Base-by-base conservation (phyloP, 2,888 invertebrate genomes). In the Drosophila birchii region DNA sequence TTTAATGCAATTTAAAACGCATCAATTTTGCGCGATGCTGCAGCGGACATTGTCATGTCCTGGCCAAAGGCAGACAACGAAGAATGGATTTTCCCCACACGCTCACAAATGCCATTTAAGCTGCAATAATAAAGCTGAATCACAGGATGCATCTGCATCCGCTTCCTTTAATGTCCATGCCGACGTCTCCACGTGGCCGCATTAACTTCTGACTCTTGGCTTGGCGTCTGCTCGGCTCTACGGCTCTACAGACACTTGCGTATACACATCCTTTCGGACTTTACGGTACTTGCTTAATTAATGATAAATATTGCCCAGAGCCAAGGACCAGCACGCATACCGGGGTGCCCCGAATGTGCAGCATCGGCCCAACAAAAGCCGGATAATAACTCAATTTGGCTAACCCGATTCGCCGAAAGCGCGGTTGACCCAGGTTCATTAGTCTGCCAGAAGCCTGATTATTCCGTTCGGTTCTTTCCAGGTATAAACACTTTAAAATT, bases 1-100 rank as follows among this genome's bases (percentile, higher is more conserved):
- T 79, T 84, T 76, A 78, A 78, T 84, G 75, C 67, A 71, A 76
- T 80, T 86, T 81, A 81, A 85, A 80, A 79, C 70, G 63, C 78
- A 72, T 74, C 81, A 79, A 78, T 76, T 78, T 75, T 61, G 54
- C 69, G 71, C 55, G 67, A 56, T 64, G 61, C 56, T 54, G 67
- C 61, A 44, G 32, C 38, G 39, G 54, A 49, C 61, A 76, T 45
- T 64, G 59, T 59, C 76, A 51, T 51, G 57, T 73, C 64, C 69
- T 74, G 51, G 62, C 55, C 55, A 62, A 72, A 58, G 57, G 55
- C 62, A 23, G 32, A 62, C 53, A 73, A 79, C 74, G 76, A 64
- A 79, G 73, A 51, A 20, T 16, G 51, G 18, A 34, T 36, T 53
- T 36, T 36, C 9, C 58, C 34, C 47, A 55, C 26, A 49, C 53